Percentiles rank a stretch among this genome's conserved stretches.
Evolutionary conservation across 2,113 vertebrate genomes (phyloP).

Genomic region (Climacteris rufus): DNA sequence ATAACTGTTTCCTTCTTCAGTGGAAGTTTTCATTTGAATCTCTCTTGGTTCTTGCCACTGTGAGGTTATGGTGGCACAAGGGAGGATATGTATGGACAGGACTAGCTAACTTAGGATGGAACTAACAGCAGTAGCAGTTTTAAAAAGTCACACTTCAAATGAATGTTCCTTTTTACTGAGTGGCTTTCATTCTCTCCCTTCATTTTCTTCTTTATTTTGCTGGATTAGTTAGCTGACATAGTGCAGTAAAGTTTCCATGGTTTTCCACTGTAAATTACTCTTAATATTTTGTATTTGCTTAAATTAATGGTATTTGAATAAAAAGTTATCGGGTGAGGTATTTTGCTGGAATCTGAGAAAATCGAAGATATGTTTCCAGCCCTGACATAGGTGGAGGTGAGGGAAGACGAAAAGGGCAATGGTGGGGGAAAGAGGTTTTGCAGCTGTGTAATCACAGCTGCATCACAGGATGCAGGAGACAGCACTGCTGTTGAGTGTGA

Average conservation of each 20-base stretch:
- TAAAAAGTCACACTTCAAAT: not conserved
- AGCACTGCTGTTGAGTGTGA: not conserved
- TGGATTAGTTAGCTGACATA: not conserved
- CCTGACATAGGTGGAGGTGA: not conserved
- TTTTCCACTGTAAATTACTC: not conserved
- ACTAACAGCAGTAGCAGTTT: not conserved
- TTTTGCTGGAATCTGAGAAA: not conserved
- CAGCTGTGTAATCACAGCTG: constrained; percentile 25
- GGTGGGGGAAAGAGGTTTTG: not conserved
- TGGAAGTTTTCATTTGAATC: not conserved
- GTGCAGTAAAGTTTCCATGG: not conserved
- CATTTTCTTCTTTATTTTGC: not conserved
- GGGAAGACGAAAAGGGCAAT: not conserved
- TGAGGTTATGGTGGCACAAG: not conserved
- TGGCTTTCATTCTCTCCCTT: not conserved
- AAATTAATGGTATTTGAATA: not conserved
- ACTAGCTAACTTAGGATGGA: not conserved
- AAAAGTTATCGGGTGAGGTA: not conserved
- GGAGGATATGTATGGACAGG: not conserved
- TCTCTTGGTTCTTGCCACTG: not conserved
- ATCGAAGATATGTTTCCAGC: not conserved
- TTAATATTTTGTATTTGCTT: not conserved
- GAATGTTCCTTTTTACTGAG: not conserved
- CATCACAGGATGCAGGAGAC: not conserved
- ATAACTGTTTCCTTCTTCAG: not conserved